These are phyloP conservation scores for Nephrotoma appendiculata DNA, from an alignment of 2,888 invertebrate species.

Conservation along the genomic window DNA sequence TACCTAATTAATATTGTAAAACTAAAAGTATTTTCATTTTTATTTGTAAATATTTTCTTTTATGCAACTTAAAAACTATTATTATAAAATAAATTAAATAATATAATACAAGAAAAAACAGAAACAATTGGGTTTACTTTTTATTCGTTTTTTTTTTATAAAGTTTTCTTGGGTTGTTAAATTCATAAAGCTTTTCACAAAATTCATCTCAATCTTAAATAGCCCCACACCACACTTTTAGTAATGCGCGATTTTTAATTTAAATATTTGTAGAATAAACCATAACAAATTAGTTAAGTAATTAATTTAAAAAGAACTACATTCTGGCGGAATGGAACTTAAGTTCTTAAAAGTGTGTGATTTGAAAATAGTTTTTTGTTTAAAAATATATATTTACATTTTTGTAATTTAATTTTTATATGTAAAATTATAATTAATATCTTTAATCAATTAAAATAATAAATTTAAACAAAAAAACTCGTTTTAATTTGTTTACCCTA, in stretches of 20 bases:
- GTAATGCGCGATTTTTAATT: neutral
- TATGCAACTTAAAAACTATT: neutral
- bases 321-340: neutral
- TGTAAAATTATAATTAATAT: neutral
- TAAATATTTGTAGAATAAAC: neutral
- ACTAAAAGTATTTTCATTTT: neutral
- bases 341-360: neutral
- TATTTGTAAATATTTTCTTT: neutral
- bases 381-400: neutral
- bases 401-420: neutral
- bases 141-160: neutral
- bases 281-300: neutral
- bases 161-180: neutral
- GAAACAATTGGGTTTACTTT: neutral
- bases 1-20: neutral
- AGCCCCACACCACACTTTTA: neutral
- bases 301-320: neutral
- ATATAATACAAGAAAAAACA: neutral
- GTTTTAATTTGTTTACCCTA: neutral
- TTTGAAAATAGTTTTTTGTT: neutral
- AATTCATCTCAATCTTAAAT: neutral
- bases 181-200: neutral
- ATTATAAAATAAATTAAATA: neutral
- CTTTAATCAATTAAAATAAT: neutral
- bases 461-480: neutral